A percentile compares a stretch with the other conserved stretches of the same genome.
Conservation (phyloP, 1,140 invertebrate genomes). For the Epicauta chinensis region DNA sequence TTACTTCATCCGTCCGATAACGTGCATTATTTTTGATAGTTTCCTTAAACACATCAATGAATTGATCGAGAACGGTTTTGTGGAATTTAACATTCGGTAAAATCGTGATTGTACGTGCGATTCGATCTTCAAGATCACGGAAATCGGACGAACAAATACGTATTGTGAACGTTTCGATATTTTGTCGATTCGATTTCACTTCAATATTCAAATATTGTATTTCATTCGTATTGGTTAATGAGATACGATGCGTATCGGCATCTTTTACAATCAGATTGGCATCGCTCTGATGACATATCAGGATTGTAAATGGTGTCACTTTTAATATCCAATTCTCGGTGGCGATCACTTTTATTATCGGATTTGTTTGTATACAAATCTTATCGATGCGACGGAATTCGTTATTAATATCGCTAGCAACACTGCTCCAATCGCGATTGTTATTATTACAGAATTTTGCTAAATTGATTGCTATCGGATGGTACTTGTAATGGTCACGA, state of each 20-base stretch:
- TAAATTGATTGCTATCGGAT: constrained; percentile 68
- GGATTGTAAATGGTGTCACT: constrained; percentile 66
- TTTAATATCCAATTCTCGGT: constrained; percentile 89
- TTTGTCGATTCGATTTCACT: constrained; percentile 56
- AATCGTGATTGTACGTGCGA: constrained; percentile 66
- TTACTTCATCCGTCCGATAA: constrained; percentile 48
- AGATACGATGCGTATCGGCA: constrained; percentile 66
- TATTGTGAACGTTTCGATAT: constrained; percentile 55
- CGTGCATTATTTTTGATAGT: constrained; percentile 65
- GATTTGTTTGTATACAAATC: constrained; percentile 62
- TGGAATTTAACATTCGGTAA: constrained; percentile 72
- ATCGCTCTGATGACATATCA: constrained; percentile 72
- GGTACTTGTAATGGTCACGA: constrained; percentile 58
- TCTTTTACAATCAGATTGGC: constrained; percentile 65
- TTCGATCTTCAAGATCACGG: constrained; percentile 69
- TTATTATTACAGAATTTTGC: constrained; percentile 55
- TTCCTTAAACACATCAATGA: constrained; percentile 75
- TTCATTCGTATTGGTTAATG: constrained; percentile 54
- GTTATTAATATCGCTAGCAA: constrained; percentile 67
- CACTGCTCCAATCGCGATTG: constrained; percentile 55
- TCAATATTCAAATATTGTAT: constrained; percentile 78
- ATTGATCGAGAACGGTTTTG: constrained; percentile 73
- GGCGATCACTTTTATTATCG: constrained; percentile 63
- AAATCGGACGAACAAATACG: constrained; percentile 73
- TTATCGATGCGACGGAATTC: constrained; percentile 74